Evolutionary conservation across 1,140 invertebrate species (phyloP).

Genomic region (Limonius californicus): DNA sequence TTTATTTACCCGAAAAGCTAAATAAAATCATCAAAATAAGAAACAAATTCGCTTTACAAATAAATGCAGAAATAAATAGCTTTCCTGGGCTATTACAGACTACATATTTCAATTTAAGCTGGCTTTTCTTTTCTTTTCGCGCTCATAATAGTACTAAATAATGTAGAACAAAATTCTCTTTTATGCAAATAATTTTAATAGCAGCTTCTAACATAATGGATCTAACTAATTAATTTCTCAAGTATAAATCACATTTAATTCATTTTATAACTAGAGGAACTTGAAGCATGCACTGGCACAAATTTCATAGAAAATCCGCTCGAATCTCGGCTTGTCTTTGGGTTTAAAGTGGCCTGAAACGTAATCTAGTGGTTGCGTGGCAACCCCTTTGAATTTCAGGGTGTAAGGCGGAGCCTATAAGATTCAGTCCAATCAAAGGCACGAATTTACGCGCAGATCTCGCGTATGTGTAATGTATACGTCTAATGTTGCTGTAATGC

Average conservation of each 20-base stretch:
- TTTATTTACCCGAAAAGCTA: no score
- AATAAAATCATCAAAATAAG: no score
- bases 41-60: no score
- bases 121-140: no score
- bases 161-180: no score
- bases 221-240: not conserved
- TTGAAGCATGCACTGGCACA: not conserved
- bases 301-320: not conserved
- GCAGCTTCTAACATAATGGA: not conserved
- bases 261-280: constrained; percentile 5
- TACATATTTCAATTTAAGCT: no score
- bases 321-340: not conserved
- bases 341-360: not conserved
- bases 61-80: no score
- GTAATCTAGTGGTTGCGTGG: constrained; percentile 31
- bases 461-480: constrained; percentile 42
- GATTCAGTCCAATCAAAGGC: constrained; percentile 31
- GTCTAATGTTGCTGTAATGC: constrained; percentile 48
- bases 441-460: constrained; percentile 33
- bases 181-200: not conserved
- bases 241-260: constrained; percentile 13
- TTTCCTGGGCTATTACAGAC: no score
- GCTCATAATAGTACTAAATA: no score
- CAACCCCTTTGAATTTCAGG: constrained; percentile 36
- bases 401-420: constrained; percentile 34